Base-by-base conservation (phyloP, 2,888 invertebrate genomes). In the Andrena chrysosceles region DNA sequence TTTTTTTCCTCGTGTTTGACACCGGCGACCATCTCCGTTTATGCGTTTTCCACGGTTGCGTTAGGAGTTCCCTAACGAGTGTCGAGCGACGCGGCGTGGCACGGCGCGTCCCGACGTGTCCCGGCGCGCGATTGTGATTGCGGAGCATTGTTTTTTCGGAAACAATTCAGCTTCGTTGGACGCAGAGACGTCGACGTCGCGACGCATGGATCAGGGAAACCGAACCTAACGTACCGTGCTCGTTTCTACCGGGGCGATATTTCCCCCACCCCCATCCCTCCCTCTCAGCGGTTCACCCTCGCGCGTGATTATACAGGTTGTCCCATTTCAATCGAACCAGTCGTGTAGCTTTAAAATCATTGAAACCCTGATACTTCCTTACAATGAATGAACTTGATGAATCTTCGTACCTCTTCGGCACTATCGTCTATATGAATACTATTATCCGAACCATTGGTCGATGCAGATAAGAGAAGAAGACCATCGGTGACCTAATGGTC, bases 41-140 rank as follows among this genome's bases (percentile, higher is more conserved):
- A 60, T 62, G 33, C 67, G 71, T 82, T 78, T 56, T 73, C 54
- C 69, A 63, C 42, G 59, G n/a, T 23, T 16, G 64, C 71, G 84
- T 77, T 71, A 72, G 73, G 71, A 78, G 54, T 67, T 73, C 59
- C 66, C 73, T 78, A 84, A 85, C 78, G 84, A 77, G 81, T 66
- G 81, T 72, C 81, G 85, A 63, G 33, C 67, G 42, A 63, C 68
- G 71, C 23, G 60, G 23, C 16, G 13, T 2, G 62, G 26, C 13
- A 33, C 52, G 7, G 42, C 52, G 35, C 60, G 69, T 75, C 77
- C 49, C 66, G 71, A 35, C 83, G 78, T 49, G 70, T 80, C 77
- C 49, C 67, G 74, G 52, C 80, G 78, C 54, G 66, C 85, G 35
- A 85, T 85, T 85, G 82, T 83, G 75, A 85, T 80, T 68, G 80